Evolutionary conservation across 2,888 invertebrate genomes (phyloP).

Genomic region (Nineta flava): DNA sequence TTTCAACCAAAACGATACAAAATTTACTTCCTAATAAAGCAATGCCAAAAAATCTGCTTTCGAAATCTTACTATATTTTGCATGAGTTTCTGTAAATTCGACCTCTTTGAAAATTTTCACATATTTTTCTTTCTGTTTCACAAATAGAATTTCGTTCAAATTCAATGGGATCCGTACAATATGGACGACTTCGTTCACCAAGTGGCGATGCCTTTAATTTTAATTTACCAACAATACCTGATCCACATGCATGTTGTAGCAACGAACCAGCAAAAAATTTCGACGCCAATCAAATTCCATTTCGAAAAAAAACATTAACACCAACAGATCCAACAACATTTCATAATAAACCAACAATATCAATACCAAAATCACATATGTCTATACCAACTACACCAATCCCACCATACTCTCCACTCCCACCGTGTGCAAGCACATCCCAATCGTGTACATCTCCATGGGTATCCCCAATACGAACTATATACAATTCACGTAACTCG

Average conservation of each 20-base stretch:
- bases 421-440: not conserved
- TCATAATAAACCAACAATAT: no score
- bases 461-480: slow-evolving; percentile 2
- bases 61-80: no score
- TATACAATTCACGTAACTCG: not conserved
- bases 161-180: slow-evolving; percentile 37
- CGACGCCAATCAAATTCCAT: slow-evolving; percentile 8
- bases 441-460: not conserved
- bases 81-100: no score
- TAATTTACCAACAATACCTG: slow-evolving; percentile 23
- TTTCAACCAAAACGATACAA: not conserved
- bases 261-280: slow-evolving; percentile 9
- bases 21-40: not conserved
- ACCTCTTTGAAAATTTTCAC: not conserved
- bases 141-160: slow-evolving; percentile 47
- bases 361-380: no score
- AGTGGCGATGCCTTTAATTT: slow-evolving; percentile 38
- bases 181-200: slow-evolving; percentile 17
- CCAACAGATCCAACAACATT: slow-evolving; percentile 4
- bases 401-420: slow-evolving; percentile 5
- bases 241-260: slow-evolving; percentile 11
- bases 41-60: no score
- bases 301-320: slow-evolving; percentile 12
- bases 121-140: not conserved
- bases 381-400: slow-evolving; percentile 2